These are phyloP conservation scores for Bubalus kerabau DNA, from an alignment of 2,113 vertebrate species.

Conservation along the genomic window DNA sequence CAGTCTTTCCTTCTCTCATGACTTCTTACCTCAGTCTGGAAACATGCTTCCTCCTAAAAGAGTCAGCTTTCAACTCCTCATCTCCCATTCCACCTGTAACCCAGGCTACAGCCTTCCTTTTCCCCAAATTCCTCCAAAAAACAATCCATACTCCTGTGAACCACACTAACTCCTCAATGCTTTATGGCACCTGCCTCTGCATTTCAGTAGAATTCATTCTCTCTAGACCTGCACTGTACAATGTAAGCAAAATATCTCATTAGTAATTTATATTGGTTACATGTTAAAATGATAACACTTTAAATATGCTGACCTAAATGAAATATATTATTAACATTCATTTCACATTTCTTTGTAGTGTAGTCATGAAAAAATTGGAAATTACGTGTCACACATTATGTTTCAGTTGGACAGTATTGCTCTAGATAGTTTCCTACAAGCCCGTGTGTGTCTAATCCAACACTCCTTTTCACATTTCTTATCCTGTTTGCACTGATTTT, in stretches of 20 bases:
- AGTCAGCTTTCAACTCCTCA: not conserved
- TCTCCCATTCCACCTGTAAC: not conserved
- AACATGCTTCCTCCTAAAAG: not conserved
- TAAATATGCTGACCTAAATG: not conserved
- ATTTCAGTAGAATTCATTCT: not conserved
- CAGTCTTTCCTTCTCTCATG: not conserved
- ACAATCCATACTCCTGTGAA: not conserved
- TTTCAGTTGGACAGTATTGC: not conserved
- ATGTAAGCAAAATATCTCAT: not conserved
- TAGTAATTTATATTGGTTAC: not conserved
- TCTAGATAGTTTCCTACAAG: too few species aligned
- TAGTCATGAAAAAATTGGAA: not conserved
- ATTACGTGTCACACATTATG: not conserved
- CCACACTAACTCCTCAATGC: not conserved
- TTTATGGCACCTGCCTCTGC: not conserved
- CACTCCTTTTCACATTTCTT: too few species aligned
- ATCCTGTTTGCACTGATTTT: too few species aligned
- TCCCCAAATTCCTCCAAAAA: not conserved
- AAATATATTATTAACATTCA: not conserved
- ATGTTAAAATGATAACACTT: not conserved
- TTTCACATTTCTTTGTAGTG: not conserved
- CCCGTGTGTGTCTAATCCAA: too few species aligned
- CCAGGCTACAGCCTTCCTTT: not conserved
- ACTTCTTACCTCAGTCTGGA: not conserved
- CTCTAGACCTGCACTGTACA: not conserved